A percentile compares a stretch with the other conserved stretches of the same genome.
Conservation (phyloP, 2,888 invertebrate species). For the Esperia sulphurella region DNA sequence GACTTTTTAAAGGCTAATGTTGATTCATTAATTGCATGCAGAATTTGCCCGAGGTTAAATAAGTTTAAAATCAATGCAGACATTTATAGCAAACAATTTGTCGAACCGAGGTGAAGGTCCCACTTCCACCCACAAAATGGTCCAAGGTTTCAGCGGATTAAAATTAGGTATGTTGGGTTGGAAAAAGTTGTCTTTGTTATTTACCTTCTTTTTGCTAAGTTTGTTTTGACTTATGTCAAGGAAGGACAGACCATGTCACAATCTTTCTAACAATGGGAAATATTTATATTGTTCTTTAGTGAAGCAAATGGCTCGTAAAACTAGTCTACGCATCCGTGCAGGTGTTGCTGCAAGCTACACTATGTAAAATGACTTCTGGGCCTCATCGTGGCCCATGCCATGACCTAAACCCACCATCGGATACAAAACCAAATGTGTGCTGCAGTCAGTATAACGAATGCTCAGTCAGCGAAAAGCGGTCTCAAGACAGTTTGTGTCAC, state of each 20-base stretch:
- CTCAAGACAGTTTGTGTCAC: constrained; percentile 31
- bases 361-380: constrained; percentile 8
- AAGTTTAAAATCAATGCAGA: too few species aligned
- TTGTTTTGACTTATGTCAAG: not conserved
- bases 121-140: too few species aligned
- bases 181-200: too few species aligned
- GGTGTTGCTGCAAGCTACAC: not conserved
- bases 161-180: too few species aligned
- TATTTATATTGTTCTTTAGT: not conserved
- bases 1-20: too few species aligned
- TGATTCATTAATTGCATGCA: too few species aligned
- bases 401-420: not conserved
- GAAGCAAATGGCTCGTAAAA: not conserved
- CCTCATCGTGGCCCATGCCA: not conserved
- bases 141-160: too few species aligned
- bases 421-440: not conserved
- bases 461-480: constrained; percentile 25
- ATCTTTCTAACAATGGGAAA: not conserved
- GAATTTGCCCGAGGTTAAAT: too few species aligned
- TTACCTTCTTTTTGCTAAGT: too few species aligned
- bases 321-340: not conserved
- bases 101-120: too few species aligned
- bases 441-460: not conserved
- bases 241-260: not conserved
- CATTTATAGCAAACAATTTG: too few species aligned